These are phyloP conservation scores for Campopleginae sp. DNA, from an alignment of 2,888 invertebrate genomes.

Conservation along the genomic window DNA sequence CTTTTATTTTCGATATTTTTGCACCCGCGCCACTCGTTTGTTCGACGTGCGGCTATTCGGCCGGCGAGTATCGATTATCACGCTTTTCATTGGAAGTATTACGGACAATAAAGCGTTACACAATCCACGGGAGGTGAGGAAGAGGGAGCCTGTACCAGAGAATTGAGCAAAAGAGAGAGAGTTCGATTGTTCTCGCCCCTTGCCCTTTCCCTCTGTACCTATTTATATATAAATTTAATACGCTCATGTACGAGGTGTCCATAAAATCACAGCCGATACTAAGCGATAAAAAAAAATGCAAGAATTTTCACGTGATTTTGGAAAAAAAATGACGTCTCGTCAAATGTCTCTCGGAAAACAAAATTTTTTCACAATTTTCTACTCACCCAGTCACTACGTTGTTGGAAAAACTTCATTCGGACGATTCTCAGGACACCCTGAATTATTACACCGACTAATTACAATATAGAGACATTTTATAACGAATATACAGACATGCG, in stretches of 20 bases:
- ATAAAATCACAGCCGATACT: neutral
- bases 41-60: slow-evolving; percentile 61
- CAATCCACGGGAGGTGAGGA: slow-evolving; percentile 53
- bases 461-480: slow-evolving; percentile 16
- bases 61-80: slow-evolving; percentile 69
- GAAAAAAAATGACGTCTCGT: neutral
- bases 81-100: slow-evolving; percentile 70
- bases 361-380: neutral
- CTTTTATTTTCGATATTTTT: slow-evolving; percentile 64
- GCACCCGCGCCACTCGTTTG: slow-evolving; percentile 62
- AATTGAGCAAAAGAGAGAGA: slow-evolving; percentile 42
- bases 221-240: slow-evolving; percentile 27
- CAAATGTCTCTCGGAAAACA: neutral
- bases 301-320: neutral
- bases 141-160: slow-evolving; percentile 14
- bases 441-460: neutral
- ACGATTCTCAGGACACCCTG: neutral
- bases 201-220: slow-evolving; percentile 14
- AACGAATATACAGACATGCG: slow-evolving; percentile 8
- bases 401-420: neutral
- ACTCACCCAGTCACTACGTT: neutral
- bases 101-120: slow-evolving; percentile 70
- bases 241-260: slow-evolving; percentile 11
- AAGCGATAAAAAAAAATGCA: neutral
- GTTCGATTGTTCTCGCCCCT: slow-evolving; percentile 57